These are phyloP conservation scores for Taurulus bubalis DNA, from an alignment of 2,113 vertebrate species.

Conservation along the genomic window DNA sequence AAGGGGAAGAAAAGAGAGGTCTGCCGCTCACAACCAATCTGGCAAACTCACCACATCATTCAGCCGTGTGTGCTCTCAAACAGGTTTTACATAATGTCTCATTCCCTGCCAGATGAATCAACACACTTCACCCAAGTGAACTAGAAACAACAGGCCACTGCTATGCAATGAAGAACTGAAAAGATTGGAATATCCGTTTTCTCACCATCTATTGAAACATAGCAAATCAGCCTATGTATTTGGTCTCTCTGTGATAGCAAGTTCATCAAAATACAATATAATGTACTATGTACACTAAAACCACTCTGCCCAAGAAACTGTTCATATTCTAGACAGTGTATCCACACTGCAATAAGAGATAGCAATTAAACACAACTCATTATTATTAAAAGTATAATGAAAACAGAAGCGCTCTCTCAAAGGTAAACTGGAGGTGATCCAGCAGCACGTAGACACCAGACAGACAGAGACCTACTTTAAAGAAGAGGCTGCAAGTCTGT, in stretches of 20 bases:
- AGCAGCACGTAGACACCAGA: neutral
- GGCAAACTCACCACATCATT: slow-evolving; percentile 13
- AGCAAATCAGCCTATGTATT: neutral
- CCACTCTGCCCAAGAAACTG: neutral
- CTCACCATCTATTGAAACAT: neutral
- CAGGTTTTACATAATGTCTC: slow-evolving; percentile 54
- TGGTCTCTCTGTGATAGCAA: neutral
- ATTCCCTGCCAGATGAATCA: slow-evolving; percentile 4
- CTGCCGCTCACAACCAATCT: neutral
- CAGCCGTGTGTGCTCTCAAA: slow-evolving; percentile 24
- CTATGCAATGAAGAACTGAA: neutral
- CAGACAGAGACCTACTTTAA: slow-evolving; percentile 72
- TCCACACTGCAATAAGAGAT: neutral
- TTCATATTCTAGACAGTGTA: neutral
- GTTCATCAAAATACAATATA: neutral
- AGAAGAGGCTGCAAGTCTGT: slow-evolving; percentile 71
- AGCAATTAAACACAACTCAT: neutral
- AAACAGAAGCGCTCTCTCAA: neutral
- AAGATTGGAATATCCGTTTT: neutral
- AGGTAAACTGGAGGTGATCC: slow-evolving; percentile 4
- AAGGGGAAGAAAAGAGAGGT: neutral
- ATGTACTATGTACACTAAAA: neutral
- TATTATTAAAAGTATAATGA: neutral
- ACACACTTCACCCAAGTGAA: slow-evolving; percentile 3
- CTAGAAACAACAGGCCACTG: neutral